Evolutionary conservation across 2,113 vertebrate species (phyloP).

Genomic region (Platichthys flesus): DNA sequence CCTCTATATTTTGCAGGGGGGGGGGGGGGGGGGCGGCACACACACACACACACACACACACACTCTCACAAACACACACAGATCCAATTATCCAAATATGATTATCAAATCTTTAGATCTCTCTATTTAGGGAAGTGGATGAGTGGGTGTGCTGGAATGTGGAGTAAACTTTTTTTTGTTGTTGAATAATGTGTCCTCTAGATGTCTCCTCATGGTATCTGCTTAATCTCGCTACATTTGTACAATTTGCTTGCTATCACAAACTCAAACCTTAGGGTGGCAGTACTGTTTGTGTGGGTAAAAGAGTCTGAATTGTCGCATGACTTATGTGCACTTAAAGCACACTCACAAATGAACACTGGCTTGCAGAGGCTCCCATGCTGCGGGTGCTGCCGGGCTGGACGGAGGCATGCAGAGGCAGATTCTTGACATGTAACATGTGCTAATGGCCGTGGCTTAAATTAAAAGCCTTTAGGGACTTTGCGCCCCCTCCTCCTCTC

Average conservation of each 20-base stretch:
- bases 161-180: background rate
- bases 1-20: constrained; percentile 13
- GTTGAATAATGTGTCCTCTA: constrained; percentile 11
- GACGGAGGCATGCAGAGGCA: constrained; percentile 67
- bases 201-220: background rate
- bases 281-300: background rate
- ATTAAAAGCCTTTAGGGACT: constrained; percentile 78
- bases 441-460: constrained; percentile 79
- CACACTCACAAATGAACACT: constrained; percentile 29
- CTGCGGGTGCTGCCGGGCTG: constrained; percentile 51
- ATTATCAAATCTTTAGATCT: constrained; percentile 39
- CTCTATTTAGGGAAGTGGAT: background rate
- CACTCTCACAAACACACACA: constrained; percentile 11
- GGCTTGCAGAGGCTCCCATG: constrained; percentile 9
- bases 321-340: constrained; percentile 14
- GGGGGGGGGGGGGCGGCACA: background rate
- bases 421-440: constrained; percentile 82
- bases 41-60: constrained; percentile 3
- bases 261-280: constrained; percentile 5
- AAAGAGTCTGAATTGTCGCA: background rate
- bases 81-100: constrained; percentile 42
- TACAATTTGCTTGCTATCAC: background rate
- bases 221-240: constrained; percentile 5
- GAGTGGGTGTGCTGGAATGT: background rate
- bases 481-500: constrained; percentile 12